Base-by-base conservation (phyloP, 2,888 invertebrate genomes). In the Lomographa bimaculata region DNA sequence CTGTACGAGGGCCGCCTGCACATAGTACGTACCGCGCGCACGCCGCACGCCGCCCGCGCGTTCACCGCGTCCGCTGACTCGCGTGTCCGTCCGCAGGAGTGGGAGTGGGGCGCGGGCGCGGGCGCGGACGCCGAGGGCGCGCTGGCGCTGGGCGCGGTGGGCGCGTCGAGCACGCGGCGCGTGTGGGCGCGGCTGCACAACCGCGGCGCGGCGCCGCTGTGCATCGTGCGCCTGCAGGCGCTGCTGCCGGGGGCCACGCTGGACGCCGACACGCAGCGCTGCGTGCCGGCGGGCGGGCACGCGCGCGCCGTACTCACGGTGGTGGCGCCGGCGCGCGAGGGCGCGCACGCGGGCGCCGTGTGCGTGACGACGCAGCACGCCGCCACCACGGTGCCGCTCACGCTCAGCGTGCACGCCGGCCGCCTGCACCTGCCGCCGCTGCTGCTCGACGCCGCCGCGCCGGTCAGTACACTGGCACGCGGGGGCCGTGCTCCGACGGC, bases 81-180 rank as follows among this genome's bases (percentile, higher is more conserved):
- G n/a, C n/a, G n/a, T n/a, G n/a, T n/a, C n/a, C 4, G 4, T 5
- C 5, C 7, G 16, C 55, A 79, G 80, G 80, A 79, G 56, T 87
- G 77, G 81, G 75, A 79, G 43, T 81, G 83, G 85, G 64, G 71
- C n/a, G n/a, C n/a, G n/a, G n/a, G n/a, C n/a, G n/a, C n/a, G 14
- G 48, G 54, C 51, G 62, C 62, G 0, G 18, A 5, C 8, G 6
- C 39, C 30, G 65, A 61, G 54, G 71, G 69, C 43, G 27, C 50
- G 55, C 60, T 94, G 68, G 91, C 92, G 64, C 90, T 94, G 66
- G 94, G 94, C 50, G 87, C 92, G 39, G 86, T 94, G 46, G 91
- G 93, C 54, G 89, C 91, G 63, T 91, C 92, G 29, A 84, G 90
- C 34, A 91, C 92, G 57, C 93, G 94, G 62, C 93, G 93, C 56